Conservation (phyloP, 2,888 invertebrate species). For the Zygothrica quintamaculata region DNA sequence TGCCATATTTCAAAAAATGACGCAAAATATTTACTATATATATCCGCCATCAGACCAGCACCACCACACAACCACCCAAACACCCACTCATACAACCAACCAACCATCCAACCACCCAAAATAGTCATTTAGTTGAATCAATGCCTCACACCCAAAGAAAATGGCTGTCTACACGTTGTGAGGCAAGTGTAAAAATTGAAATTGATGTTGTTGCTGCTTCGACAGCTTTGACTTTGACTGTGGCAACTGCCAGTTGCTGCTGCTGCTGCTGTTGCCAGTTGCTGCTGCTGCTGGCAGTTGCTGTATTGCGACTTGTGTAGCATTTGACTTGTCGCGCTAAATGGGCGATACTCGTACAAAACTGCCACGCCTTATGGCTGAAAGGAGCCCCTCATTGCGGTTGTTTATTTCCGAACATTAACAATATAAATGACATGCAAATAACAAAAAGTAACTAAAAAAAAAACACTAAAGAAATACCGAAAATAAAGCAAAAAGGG, state of each 20-base stretch:
- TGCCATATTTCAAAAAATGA: conserved; percentile 68
- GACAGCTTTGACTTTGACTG: conserved; percentile 50
- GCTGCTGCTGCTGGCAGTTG: conserved; percentile 24
- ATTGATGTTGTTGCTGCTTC: conserved; percentile 71
- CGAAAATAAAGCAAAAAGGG: conserved; percentile 12
- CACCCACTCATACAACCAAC: not conserved
- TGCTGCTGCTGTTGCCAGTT: conserved; percentile 12
- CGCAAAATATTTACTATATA: conserved; percentile 46
- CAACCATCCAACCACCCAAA: not conserved
- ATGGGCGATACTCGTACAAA: conserved; percentile 40
- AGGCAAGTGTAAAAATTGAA: conserved; percentile 73
- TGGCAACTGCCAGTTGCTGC: conserved; percentile 16
- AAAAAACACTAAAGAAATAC: conserved; percentile 32
- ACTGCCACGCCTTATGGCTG: conserved; percentile 2
- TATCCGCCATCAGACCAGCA: too few relatives aligned
- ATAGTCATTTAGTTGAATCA: not conserved
- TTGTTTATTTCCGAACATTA: conserved; percentile 78
- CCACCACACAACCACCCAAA: not conserved
- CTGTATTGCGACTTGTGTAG: conserved; percentile 22
- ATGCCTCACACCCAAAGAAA: not conserved
- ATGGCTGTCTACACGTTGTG: not conserved
- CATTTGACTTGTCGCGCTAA: conserved; percentile 60
- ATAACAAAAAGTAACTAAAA: conserved; percentile 51
- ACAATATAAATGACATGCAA: conserved; percentile 80
- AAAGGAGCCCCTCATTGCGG: conserved; percentile 15